phyloP scores from a whole-genome alignment of 2,113 vertebrate genomes.

The Rhodinocichla rosea region DNA sequence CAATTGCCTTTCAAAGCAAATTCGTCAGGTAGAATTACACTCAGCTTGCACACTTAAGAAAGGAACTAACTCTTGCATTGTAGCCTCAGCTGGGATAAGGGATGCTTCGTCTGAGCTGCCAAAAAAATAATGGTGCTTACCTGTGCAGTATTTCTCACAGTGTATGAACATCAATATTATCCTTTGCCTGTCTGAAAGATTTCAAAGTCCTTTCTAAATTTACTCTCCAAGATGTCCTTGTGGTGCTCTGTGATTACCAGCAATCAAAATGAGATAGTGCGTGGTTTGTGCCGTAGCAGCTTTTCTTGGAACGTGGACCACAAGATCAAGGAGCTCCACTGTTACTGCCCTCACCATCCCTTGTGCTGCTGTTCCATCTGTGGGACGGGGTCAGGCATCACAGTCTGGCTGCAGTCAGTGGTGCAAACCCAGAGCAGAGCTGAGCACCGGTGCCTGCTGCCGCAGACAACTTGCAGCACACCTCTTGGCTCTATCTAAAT shows the following conservation, averaged over 20 bases:
- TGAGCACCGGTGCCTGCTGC: not conserved
- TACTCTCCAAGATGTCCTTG: not conserved
- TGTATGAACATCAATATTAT: not conserved
- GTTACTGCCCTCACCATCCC: not conserved
- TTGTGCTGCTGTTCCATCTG: not conserved
- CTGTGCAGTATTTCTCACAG: not conserved
- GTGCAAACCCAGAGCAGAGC: not conserved
- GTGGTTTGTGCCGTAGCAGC: not conserved
- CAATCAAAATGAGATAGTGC: not conserved
- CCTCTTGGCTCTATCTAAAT: not conserved
- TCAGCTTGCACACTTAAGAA: not conserved
- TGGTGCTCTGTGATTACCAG: not conserved
- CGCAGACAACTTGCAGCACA: not conserved
- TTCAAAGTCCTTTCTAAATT: not conserved
- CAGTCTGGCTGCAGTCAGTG: not conserved
- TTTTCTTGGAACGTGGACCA: not conserved
- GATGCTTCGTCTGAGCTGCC: not conserved
- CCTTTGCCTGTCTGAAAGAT: not conserved
- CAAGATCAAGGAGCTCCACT: not conserved
- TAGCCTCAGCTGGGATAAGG: not conserved
- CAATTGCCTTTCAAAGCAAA: conserved; percentile 5
- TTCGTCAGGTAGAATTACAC: not conserved
- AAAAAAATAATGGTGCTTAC: not conserved
- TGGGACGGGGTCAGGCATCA: not conserved
- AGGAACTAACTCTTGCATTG: not conserved